Base-by-base conservation (phyloP, 2,888 invertebrate genomes). In the Mimas tiliae region DNA sequence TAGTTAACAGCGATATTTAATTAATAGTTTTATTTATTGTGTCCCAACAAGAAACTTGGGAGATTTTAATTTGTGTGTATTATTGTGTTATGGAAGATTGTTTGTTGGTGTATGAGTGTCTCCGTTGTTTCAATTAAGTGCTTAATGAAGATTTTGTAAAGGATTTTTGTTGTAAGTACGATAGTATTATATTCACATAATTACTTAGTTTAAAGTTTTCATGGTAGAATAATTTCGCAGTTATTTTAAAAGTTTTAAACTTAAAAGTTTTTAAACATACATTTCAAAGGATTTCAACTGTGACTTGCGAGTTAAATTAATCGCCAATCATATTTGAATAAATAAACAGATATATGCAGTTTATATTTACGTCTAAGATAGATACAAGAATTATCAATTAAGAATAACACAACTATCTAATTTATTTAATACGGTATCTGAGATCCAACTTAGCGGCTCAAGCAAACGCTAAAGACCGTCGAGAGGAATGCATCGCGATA, bases 401-500 rank as follows among this genome's bases (percentile, higher is more conserved):
- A 16, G 42, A 58, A 42, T 58, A 58, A 58, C 58, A 42, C 42
- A 58, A 58, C 58, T 58, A 58, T 58, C 58, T 58, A 58, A 58
- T 58, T 58, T 42, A 58, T 58, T 58, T 58, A 58, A 42, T 58
- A 58, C 38, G 48, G 48, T 65, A 65, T 58, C 65, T 67, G 65
- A 65, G 68, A 67, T 73, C 52, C 55, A 70, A 70, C 68, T 73
- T 75, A 71, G 84, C 81, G 82, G 82, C 83, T 83, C 74, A 81
- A 79, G 81, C 77, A 84, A 85, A 82, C 84, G 85, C 78, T 85
- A 85, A 86, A 88, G 86, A 86, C 84, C 83, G 82, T 78, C 74
- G 82, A 84, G 82, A 80, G 89, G 90, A 92, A 92, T 91, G 89
- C 89, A 88, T 90, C 88, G 87, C 86, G 91, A 93, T 93, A 91